Conservation (phyloP, 2,888 invertebrate species). For the Hirudinaria manillensis region DNA sequence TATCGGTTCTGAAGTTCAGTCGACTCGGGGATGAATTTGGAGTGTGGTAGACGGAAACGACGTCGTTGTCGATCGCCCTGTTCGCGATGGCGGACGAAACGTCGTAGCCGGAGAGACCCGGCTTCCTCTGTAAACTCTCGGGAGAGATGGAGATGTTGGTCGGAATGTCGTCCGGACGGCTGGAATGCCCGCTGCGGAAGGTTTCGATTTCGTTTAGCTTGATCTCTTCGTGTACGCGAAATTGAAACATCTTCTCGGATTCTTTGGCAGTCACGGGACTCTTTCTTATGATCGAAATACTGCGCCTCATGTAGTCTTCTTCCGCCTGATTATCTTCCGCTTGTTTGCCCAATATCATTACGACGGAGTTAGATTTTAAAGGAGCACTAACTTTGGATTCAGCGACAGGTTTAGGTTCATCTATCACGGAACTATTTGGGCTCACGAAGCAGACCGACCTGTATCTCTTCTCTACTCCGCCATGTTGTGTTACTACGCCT, state of each 20-base stretch:
- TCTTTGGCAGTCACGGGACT: not conserved
- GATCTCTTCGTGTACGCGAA: not conserved
- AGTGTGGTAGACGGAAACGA: too few relatives aligned
- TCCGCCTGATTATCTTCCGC: not conserved
- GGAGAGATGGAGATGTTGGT: not conserved
- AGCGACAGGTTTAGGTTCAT: too few relatives aligned
- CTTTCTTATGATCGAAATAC: not conserved
- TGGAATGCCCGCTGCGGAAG: not conserved
- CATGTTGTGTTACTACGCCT: not conserved
- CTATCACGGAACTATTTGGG: too few relatives aligned
- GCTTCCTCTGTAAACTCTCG: too few relatives aligned
- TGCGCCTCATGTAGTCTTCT: not conserved
- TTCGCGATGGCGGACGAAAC: too few relatives aligned
- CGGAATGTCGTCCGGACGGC: not conserved
- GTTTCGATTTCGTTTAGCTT: not conserved
- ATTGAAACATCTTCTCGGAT: not conserved
- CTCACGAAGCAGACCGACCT: not conserved
- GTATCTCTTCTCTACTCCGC: not conserved
- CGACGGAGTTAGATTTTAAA: too few relatives aligned
- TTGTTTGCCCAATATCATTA: too few relatives aligned
- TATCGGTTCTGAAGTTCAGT: too few relatives aligned
- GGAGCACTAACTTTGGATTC: too few relatives aligned
- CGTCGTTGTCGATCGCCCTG: too few relatives aligned
- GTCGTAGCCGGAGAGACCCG: too few relatives aligned
- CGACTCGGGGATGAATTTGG: too few relatives aligned